Percentiles rank a stretch among this genome's conserved stretches.
Evolutionary conservation across 2,797 vertebrate species (phyloP).

Genomic region (Lepilemur septentrionalis): DNA sequence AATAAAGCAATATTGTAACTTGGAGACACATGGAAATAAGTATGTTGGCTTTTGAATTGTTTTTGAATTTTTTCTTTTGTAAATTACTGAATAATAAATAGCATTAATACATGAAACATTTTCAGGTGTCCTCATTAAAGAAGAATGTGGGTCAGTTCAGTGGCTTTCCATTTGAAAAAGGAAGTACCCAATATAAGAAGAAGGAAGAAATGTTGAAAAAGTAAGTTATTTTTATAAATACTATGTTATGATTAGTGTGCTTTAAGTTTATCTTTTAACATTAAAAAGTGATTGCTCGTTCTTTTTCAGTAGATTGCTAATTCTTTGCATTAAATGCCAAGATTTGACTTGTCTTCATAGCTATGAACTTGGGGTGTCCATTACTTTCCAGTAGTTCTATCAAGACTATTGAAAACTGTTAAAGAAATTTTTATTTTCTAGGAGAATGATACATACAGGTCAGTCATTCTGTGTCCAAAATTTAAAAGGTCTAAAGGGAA

Average conservation of each 20-base stretch:
- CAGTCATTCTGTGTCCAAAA: not conserved
- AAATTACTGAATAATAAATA: constrained; percentile 31
- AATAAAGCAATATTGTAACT: not conserved
- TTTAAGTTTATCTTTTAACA: constrained; percentile 14
- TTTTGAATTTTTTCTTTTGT: constrained; percentile 52
- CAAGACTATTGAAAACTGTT: constrained; percentile 8
- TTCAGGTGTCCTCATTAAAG: constrained; percentile 88
- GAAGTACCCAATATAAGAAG: constrained; percentile 91
- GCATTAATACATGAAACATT: constrained; percentile 50
- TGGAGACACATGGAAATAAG: not conserved
- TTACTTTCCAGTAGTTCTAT: not conserved
- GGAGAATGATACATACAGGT: not conserved
- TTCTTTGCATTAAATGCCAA: not conserved
- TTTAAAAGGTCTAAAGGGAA: not conserved
- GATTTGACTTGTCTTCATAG: not conserved
- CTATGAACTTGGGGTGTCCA: not conserved
- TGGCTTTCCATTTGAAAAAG: constrained; percentile 93
- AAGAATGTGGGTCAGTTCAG: constrained; percentile 96
- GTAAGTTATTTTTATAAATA: constrained; percentile 81
- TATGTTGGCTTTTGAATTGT: constrained; percentile 24
- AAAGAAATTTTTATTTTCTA: not conserved
- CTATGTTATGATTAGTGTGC: not conserved
- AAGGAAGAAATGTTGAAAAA: constrained; percentile 95
- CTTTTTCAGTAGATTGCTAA: not conserved
- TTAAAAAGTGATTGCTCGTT: not conserved